phyloP scores from a whole-genome alignment of 2,113 vertebrate species.

The Charadrius vociferus region DNA sequence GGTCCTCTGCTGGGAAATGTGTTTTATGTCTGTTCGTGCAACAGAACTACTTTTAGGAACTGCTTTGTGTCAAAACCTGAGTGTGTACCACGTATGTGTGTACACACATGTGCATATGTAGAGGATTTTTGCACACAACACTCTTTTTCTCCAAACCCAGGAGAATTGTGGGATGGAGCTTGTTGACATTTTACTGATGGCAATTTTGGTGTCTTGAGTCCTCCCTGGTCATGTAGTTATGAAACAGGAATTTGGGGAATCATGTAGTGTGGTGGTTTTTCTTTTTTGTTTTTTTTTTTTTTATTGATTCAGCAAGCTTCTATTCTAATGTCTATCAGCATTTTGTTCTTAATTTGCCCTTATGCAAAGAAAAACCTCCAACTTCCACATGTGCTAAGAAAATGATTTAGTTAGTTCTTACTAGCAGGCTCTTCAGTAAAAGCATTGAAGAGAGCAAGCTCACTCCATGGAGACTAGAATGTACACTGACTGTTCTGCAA shows the following conservation, averaged over 20 bases:
- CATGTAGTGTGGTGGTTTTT: fast-evolving
- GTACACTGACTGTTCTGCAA: neutral
- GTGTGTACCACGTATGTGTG: fast-evolving
- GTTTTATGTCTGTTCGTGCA: neutral
- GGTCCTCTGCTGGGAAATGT: neutral
- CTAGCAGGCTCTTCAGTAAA: neutral
- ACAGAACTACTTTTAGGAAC: neutral
- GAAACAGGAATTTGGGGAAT: neutral
- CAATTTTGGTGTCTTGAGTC: neutral
- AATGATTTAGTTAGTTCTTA: neutral
- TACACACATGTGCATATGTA: fast-evolving
- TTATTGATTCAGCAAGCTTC: neutral
- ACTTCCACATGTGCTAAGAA: neutral
- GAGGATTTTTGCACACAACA: neutral
- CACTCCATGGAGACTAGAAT: neutral
- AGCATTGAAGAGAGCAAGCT: neutral
- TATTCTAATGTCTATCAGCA: neutral
- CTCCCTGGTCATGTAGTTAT: neutral
- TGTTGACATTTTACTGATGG: neutral
- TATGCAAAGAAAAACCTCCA: neutral
- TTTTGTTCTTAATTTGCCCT: neutral
- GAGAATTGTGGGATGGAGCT: neutral
- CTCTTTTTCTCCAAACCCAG: neutral
- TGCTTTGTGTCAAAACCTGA: neutral
- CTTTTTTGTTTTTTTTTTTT: neutral